Base-by-base conservation (phyloP, 2,113 vertebrate species). In the Mesembrinibis cayennensis region DNA sequence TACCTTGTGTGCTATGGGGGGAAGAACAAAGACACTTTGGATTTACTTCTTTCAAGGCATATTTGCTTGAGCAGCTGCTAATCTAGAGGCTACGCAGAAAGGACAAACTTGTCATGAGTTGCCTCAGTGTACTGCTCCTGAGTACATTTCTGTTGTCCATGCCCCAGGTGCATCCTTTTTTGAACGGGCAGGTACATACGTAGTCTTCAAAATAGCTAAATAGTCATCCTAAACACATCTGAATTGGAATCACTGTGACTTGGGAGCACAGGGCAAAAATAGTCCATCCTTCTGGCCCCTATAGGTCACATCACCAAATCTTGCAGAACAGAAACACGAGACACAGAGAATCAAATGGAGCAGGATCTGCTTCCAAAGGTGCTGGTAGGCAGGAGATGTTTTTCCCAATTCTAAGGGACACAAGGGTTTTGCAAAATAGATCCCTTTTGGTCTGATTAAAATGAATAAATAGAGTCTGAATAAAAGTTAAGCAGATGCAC, bases 281-380 rank as follows among this genome's bases (percentile, higher is more conserved):
- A 21, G 6, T 55, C 61, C 38, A 62, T 17, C 38, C 29, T 47
- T 72, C 29, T n/a, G 38, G 36, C 13, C 10, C 18, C 26, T 15
- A 22, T 1, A 44, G 26, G 30, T 34, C 44, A 18, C 1, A 1
- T 13, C 29, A 58, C 22, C 58, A 83, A 53, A 81, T 27, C 52
- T 67, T 55, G 16, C 25, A 59, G 25, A 80, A 0, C 5, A 81
- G 47, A 45, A 87, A 63, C 4, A n/a, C 1, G 0, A 0, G 38
- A 45, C 2, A 17, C 0, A 52, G 69, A 78, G 44, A 53, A 36
- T 36, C 30, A 42, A 69, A 66, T 3, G 26, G 50, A 91, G 34
- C 10, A 62, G 45, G 59, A 74, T n/a, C 26, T 47, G 13, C 8
- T 70, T 56, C 50, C 14, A 36, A 56, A 81, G 12, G 38, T 6